Base-by-base conservation (phyloP, 2,797 vertebrate genomes). In the Acanthornis magna region DNA sequence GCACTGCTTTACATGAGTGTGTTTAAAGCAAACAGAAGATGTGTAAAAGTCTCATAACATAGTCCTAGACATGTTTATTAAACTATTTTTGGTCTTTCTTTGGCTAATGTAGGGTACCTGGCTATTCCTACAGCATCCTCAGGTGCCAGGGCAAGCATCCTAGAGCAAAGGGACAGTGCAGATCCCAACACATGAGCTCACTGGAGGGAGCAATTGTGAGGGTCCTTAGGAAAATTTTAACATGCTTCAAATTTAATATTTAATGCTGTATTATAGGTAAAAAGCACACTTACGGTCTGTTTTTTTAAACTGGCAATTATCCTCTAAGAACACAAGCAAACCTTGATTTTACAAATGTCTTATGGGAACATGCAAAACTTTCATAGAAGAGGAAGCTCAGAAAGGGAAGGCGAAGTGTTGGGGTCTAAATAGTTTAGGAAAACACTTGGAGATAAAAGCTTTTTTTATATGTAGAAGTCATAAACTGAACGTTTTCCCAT, bases 311-410 rank as follows among this genome's bases (percentile, higher is more conserved):
- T 70, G 66, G 77, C 77, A 91, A 60, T 88, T 90, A 87, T 93
- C 85, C 83, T 94, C 89, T 95, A 95, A 87, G 89, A 95, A 94
- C 85, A 94, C 89, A 96, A 95, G 77, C 93, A 94, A 94, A 93
- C 85, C 80, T 84, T 27, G 60, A 70, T 84, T 95, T 93, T 88
- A 96, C 58, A 86, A 89, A 95, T 25, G 48, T 70, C 79, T 89
- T 76, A 94, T 1, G 45, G 89, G 71, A 95, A 92, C 96, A 96
- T 96, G 95, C 94, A 96, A 91, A 94, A 90, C 74, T 85, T 88
- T 67, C 50, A 57, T 27, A 76, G 75, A 86, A 94, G 34, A 36
- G 61, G 55, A 88, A 82, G 43, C 12, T 1, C 16, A 73, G 80
- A 85, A 94, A 86, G 79, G 77, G 81, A 83, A 74, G 43, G 38